Conservation (phyloP, 2,113 vertebrate species). For the Hypanus sabinus region DNA sequence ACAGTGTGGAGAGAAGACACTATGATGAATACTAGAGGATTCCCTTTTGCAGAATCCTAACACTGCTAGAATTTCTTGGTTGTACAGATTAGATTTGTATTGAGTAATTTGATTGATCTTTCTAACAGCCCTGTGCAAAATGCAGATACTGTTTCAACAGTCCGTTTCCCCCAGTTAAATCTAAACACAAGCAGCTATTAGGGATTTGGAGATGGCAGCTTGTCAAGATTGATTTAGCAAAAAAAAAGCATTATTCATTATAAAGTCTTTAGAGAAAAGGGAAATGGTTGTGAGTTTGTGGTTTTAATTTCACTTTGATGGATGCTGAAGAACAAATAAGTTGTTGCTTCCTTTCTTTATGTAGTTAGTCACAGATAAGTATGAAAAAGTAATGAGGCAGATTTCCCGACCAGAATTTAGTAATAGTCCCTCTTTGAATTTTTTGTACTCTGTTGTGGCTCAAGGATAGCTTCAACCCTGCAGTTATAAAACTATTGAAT, state of each 20-base stretch:
- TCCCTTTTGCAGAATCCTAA: not conserved
- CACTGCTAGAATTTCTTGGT: not conserved
- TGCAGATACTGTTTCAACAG: not conserved
- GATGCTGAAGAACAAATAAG: not conserved
- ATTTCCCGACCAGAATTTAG: not conserved
- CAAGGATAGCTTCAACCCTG: too few relatives aligned
- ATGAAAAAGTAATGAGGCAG: not conserved
- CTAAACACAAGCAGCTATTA: not conserved
- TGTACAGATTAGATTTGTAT: not conserved
- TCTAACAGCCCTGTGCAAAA: not conserved
- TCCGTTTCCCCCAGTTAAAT: not conserved
- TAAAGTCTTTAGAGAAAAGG: not conserved
- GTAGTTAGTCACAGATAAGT: not conserved
- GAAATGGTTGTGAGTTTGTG: not conserved
- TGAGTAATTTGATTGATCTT: constrained; percentile 4
- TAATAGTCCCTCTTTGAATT: not conserved
- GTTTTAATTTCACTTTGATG: not conserved
- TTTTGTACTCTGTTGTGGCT: too few relatives aligned
- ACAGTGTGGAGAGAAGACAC: not conserved
- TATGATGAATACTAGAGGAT: not conserved
- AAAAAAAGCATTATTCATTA: not conserved
- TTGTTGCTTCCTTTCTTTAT: not conserved
- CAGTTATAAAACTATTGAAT: too few relatives aligned
- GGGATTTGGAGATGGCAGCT: not conserved
- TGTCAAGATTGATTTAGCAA: not conserved